These are phyloP conservation scores for Agonum fuliginosum DNA, from an alignment of 2,888 invertebrate genomes.

Conservation along the genomic window DNA sequence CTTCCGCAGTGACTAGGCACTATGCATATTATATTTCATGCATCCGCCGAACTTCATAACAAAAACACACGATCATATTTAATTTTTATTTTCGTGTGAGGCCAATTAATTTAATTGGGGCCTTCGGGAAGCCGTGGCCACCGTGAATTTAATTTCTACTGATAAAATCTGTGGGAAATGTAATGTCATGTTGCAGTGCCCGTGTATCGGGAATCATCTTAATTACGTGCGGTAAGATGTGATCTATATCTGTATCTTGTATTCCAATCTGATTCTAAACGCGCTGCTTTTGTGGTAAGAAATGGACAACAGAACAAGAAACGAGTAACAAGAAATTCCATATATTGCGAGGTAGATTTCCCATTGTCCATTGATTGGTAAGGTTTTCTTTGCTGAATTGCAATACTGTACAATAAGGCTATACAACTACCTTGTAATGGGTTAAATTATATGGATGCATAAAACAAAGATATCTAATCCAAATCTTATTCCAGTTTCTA, in stretches of 20 bases:
- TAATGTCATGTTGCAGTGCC: constrained; percentile 40
- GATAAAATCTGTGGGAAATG: constrained; percentile 52
- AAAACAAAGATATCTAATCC: no score
- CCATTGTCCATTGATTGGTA: no score
- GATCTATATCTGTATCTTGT: no score
- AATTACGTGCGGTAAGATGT: constrained; percentile 26
- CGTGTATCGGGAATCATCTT: constrained; percentile 46
- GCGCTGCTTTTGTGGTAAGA: not conserved
- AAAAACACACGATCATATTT: constrained; percentile 44
- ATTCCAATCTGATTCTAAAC: not conserved
- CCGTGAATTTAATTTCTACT: constrained; percentile 56
- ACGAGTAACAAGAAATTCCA: not conserved
- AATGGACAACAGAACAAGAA: not conserved
- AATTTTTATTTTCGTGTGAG: constrained; percentile 37
- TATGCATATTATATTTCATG: constrained; percentile 26
- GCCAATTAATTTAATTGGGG: constrained; percentile 58
- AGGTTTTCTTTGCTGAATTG: not conserved
- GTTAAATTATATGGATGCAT: no score
- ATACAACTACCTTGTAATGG: no score
- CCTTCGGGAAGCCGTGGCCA: constrained; percentile 45
- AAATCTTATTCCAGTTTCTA: no score
- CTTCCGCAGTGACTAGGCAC: constrained; percentile 9
- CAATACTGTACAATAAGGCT: not conserved
- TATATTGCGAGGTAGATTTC: not conserved
- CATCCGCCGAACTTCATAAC: constrained; percentile 29